A percentile compares a stretch with the other conserved stretches of the same genome.
phyloP scores from a whole-genome alignment of 2,888 invertebrate genomes.

The Drosophila falleni region DNA sequence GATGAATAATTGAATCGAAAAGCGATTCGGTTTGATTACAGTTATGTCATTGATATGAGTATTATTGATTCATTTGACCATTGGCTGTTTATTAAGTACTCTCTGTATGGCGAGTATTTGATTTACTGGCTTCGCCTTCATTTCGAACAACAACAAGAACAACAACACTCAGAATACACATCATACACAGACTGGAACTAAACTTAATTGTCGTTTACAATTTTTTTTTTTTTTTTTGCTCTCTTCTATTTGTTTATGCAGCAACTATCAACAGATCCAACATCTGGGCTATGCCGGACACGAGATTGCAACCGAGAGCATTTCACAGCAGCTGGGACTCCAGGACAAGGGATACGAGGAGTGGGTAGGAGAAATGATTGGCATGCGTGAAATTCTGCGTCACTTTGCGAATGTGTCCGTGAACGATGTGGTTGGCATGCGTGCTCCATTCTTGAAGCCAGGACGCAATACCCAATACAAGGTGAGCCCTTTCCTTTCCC shows the following conservation, averaged over 20 bases:
- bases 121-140: slow-evolving; percentile 41
- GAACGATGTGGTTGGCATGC: slow-evolving; percentile 93
- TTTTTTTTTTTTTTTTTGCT: not conserved
- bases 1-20: slow-evolving; percentile 2
- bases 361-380: slow-evolving; percentile 97
- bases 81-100: slow-evolving; percentile 26
- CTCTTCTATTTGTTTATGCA: slow-evolving; percentile 85
- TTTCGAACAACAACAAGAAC: not conserved
- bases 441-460: slow-evolving; percentile 96
- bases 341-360: slow-evolving; percentile 96
- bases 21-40: slow-evolving; percentile 7
- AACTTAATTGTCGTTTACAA: slow-evolving; percentile 37
- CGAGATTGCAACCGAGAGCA: slow-evolving; percentile 90
- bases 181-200: slow-evolving; percentile 1
- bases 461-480: slow-evolving; percentile 96
- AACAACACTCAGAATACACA: not conserved
- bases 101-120: slow-evolving; percentile 34
- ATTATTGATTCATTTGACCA: slow-evolving; percentile 26
- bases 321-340: slow-evolving; percentile 91
- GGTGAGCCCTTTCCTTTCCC: slow-evolving; percentile 85
- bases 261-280: slow-evolving; percentile 97
- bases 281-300: slow-evolving; percentile 95
- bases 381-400: slow-evolving; percentile 94
- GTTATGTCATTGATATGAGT: slow-evolving; percentile 1
- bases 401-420: slow-evolving; percentile 93